Percentiles rank a stretch among this genome's conserved stretches.
These are phyloP conservation scores for Malurus splendens DNA, from an alignment of 2,797 vertebrate genomes.

Conservation along the genomic window DNA sequence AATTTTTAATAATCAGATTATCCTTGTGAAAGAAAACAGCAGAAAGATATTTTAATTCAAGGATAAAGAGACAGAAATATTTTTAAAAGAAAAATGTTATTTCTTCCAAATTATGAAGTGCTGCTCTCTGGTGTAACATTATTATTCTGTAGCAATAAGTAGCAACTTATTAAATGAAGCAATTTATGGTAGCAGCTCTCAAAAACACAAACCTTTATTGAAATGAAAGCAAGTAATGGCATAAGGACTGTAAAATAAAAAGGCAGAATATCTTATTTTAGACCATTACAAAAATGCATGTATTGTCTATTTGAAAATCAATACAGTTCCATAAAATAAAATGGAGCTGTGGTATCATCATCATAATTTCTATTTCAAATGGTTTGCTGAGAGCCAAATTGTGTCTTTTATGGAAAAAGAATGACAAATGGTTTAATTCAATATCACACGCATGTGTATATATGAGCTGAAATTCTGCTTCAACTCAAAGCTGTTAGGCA, in stretches of 20 bases:
- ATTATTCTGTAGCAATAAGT: conserved; percentile 49
- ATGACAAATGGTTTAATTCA: conserved; percentile 70
- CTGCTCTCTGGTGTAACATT: conserved; percentile 61
- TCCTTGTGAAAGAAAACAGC: conserved; percentile 28
- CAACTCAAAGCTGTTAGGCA: conserved; percentile 48
- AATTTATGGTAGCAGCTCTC: conserved; percentile 65
- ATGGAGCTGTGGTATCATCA: conserved; percentile 62
- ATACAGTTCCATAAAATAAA: conserved; percentile 71
- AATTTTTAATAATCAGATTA: not conserved
- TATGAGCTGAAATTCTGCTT: conserved; percentile 52
- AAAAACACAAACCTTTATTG: conserved; percentile 65
- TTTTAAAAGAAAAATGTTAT: conserved; percentile 35
- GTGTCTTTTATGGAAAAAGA: conserved; percentile 60
- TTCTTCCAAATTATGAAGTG: conserved; percentile 55
- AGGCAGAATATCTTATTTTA: conserved; percentile 64
- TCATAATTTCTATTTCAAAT: conserved; percentile 70
- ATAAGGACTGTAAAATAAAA: conserved; percentile 64
- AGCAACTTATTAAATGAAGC: conserved; percentile 67
- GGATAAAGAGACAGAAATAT: conserved; percentile 9
- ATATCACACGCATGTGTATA: conserved; percentile 40
- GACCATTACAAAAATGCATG: conserved; percentile 65
- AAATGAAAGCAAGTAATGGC: conserved; percentile 67
- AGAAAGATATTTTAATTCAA: conserved; percentile 37
- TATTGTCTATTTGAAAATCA: conserved; percentile 72
- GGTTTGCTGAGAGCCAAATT: conserved; percentile 64